phyloP scores from a whole-genome alignment of 2,797 vertebrate genomes.

The Diplodus sargus region DNA sequence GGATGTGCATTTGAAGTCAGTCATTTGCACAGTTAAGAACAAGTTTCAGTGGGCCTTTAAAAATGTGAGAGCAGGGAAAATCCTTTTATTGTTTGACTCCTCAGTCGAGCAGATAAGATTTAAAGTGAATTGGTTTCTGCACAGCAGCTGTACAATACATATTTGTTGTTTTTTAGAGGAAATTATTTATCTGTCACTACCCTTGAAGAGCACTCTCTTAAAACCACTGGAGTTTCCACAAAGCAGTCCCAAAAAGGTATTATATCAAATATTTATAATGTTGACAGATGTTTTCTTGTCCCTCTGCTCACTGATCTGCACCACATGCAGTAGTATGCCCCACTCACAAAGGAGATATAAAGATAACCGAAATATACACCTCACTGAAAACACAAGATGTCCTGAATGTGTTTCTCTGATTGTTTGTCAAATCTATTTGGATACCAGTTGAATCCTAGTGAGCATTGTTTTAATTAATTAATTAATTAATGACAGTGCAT shows the following conservation, averaged over 20 bases:
- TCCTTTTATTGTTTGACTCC: conserved; percentile 8
- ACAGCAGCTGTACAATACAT: conserved; percentile 15
- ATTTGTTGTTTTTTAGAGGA: conserved; percentile 30
- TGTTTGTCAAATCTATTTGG: not conserved
- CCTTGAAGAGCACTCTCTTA: conserved; percentile 62
- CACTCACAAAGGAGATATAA: conserved; percentile 47
- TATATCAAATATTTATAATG: conserved; percentile 75
- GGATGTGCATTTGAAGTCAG: not conserved
- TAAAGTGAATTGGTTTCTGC: conserved; percentile 30
- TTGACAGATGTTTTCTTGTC: conserved; percentile 68
- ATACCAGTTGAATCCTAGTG: not conserved
- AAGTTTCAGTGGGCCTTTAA: not conserved
- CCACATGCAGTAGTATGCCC: conserved; percentile 27
- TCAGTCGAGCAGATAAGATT: conserved; percentile 14
- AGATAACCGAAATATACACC: conserved; percentile 30
- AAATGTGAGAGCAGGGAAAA: too few relatives aligned
- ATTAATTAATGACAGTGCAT: conserved; percentile 22
- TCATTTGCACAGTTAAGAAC: too few relatives aligned
- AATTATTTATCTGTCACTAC: conserved; percentile 52
- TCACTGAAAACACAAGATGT: conserved; percentile 14
- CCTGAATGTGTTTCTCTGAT: not conserved
- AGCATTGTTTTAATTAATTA: too few relatives aligned
- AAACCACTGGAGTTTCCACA: conserved; percentile 64
- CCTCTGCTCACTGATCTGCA: conserved; percentile 44
- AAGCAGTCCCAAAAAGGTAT: conserved; percentile 65